These are phyloP conservation scores for Eupithecia insigniata DNA, from an alignment of 2,888 invertebrate species.

Conservation along the genomic window DNA sequence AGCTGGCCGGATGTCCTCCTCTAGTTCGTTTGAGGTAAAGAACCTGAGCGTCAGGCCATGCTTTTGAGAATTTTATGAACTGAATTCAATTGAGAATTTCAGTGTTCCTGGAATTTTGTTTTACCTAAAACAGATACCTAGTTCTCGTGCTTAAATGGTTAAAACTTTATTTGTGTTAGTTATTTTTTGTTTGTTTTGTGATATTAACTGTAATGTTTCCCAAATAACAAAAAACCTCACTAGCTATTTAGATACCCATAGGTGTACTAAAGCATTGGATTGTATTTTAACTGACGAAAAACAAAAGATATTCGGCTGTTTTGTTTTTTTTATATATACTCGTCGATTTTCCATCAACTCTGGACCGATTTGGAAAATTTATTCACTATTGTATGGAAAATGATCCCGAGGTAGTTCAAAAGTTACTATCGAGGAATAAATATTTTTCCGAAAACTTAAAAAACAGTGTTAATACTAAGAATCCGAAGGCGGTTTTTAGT, in stretches of 20 bases:
- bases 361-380: too few species aligned
- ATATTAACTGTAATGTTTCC: neutral
- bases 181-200: neutral
- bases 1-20: constrained; percentile 33
- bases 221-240: neutral
- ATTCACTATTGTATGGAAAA: too few species aligned
- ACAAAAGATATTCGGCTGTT: too few species aligned
- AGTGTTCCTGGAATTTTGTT: constrained; percentile 2
- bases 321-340: too few species aligned
- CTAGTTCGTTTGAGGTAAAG: constrained; percentile 41
- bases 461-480: too few species aligned
- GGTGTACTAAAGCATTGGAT: too few species aligned
- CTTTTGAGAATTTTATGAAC: constrained; percentile 26
- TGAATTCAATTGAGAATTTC: constrained; percentile 24
- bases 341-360: too few species aligned
- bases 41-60: constrained; percentile 17
- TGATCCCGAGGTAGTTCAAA: too few species aligned
- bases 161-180: neutral
- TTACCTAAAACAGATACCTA: neutral
- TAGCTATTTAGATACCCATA: neutral
- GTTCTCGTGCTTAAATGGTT: neutral
- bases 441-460: too few species aligned
- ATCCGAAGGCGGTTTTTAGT: too few species aligned
- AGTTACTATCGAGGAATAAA: too few species aligned
- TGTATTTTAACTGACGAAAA: too few species aligned